Evolutionary conservation across 2,113 vertebrate species (phyloP).

Genomic region (Callipepla californica): DNA sequence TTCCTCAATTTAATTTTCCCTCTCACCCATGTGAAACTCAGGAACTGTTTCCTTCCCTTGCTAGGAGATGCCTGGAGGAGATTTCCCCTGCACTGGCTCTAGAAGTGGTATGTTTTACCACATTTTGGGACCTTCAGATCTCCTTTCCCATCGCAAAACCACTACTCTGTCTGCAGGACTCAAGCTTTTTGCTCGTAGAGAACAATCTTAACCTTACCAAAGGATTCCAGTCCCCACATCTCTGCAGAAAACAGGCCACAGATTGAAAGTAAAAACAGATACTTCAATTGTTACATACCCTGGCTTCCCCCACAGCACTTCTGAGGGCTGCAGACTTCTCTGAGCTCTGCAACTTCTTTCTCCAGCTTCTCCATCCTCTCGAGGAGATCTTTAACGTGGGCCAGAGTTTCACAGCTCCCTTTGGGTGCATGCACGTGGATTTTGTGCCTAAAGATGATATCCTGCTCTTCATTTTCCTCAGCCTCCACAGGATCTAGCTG

Average conservation of each 20-base stretch:
- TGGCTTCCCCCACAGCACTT: constrained; percentile 80
- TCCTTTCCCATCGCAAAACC: not conserved
- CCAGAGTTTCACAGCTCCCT: constrained; percentile 80
- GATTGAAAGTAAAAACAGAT: not conserved
- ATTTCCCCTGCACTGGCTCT: not conserved
- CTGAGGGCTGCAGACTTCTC: constrained; percentile 77
- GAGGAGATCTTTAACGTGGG: constrained; percentile 80
- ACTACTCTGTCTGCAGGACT: not conserved
- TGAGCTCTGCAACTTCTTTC: constrained; percentile 85
- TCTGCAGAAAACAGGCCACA: not conserved
- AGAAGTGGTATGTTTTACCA: accelerated
- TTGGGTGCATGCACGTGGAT: constrained; percentile 81
- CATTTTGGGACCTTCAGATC: not conserved
- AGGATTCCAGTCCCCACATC: not conserved
- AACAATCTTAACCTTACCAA: not conserved
- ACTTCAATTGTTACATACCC: constrained; percentile 54
- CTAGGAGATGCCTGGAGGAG: not conserved
- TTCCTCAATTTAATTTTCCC: not conserved
- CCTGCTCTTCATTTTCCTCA: constrained; percentile 75
- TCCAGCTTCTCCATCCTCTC: constrained; percentile 87
- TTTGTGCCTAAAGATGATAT: constrained; percentile 88
- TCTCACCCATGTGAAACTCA: not conserved
- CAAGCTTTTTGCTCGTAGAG: accelerated
- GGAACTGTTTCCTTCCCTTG: not conserved
- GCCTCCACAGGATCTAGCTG: constrained; percentile 36